A percentile compares a stretch with the other conserved stretches of the same genome.
phyloP scores from a whole-genome alignment of 2,888 invertebrate genomes.

The Drosophila siamana region DNA sequence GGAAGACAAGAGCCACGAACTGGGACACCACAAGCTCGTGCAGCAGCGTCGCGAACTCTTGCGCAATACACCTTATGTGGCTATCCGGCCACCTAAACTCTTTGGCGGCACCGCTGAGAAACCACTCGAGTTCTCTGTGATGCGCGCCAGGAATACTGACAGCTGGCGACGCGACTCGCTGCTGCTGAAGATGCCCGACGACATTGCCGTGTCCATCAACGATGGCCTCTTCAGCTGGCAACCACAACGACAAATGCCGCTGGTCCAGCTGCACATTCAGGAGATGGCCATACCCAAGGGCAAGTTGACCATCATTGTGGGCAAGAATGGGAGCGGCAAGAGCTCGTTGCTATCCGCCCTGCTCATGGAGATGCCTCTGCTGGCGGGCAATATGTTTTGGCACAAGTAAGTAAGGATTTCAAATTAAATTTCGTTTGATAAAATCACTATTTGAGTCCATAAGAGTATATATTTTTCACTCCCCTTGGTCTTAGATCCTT shows the following conservation, averaged over 20 bases:
- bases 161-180: constrained; percentile 82
- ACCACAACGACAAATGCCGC: constrained; percentile 53
- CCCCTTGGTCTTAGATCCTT: no score
- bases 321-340: constrained; percentile 93
- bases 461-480: no score
- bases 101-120: constrained; percentile 48
- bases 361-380: constrained; percentile 91
- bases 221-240: constrained; percentile 80
- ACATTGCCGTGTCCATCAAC: constrained; percentile 83
- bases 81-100: constrained; percentile 75
- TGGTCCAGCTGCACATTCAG: constrained; percentile 74
- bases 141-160: constrained; percentile 68
- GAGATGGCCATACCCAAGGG: constrained; percentile 86
- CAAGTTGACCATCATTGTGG: constrained; percentile 91
- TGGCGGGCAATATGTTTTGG: constrained; percentile 89
- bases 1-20: constrained; percentile 48
- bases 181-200: constrained; percentile 83
- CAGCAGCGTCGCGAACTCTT: constrained; percentile 76
- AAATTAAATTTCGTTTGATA: no score
- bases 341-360: constrained; percentile 91
- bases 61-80: constrained; percentile 81
- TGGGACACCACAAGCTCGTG: constrained; percentile 66
- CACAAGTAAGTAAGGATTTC: constrained; percentile 88
- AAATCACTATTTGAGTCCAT: no score
- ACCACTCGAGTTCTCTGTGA: constrained; percentile 62